Evolutionary conservation across 1,140 invertebrate genomes (phyloP), one percentile per base, ranked within the genome.

Genomic region (Chironomus tepperi): DNA sequence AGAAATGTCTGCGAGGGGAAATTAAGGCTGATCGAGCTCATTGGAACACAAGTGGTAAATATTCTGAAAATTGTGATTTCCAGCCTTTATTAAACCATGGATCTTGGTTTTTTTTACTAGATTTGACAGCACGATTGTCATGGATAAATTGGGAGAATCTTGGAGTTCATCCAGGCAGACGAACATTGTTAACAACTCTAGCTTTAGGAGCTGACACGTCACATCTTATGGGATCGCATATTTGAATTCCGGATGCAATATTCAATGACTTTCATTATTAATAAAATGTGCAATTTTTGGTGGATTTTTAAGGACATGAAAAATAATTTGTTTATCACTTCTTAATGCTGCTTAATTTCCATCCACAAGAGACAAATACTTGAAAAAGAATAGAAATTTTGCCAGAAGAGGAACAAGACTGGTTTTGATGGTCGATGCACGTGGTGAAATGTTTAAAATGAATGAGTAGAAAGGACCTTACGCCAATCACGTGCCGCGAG

Each of bases 91-190:
- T 73, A 75, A 57, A 75, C 24, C 34, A 70, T 10, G 74, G 70
- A 76, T 43, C 12, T 77, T 78, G 5, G 74, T 65, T 73, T 75
- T 77, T 79, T 74, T 77, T 86, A 86, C 16, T 83, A 98, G 97
- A 99, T 90, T 85, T 99, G 74, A 98, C 97, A 9, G 97, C 97
- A 0, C 86, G 98, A 74, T 85, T 99, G 7, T 97, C 95, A 0
- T 99, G 98, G 98, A 98, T 99, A 75, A 98, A 98, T 79, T 99
- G 97, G 97, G 95, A 98, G 82, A 98, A 96, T 81, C 86, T 99
- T 0, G 97, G 97, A 0, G 94, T 98, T 0, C 94, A 93, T 81
- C 93, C 95, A 7, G 92, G 92, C 76, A 84, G 93, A 65, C 84
- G 94, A 76, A 93, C 91, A n/a, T 87, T 93, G 2, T 83, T 96